Evolutionary conservation across 2,113 vertebrate genomes (phyloP), one percentile per base, ranked within the genome.

Genomic region (Pontoporia blainvillei): DNA sequence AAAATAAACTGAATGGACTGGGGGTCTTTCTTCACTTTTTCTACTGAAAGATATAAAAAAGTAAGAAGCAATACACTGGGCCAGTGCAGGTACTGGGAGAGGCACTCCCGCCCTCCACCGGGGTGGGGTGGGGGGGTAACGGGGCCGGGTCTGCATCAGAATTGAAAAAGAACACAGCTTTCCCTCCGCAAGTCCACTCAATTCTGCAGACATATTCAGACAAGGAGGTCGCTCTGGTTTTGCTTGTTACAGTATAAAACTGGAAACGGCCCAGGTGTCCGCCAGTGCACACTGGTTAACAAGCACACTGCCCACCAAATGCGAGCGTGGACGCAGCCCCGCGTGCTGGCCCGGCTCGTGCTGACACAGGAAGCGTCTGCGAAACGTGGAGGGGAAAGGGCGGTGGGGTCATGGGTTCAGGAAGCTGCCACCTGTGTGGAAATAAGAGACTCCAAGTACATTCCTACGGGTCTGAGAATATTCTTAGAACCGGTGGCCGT

Each of bases 1-100:
- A 81, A 39, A 21, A 73, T 4, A 27, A 27, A 41, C 41, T 14
- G 46, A 44, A 29, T 9, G 8, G 59, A 18, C 1, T 6, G 49
- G 41, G 71, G 23, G 21, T 61, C 83, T 8, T 9, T 21, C 34
- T 46, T 39, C 34, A 21, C 41, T 11, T 3, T 21, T 59, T 59
- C 29, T 9, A 17, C 0, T 3, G 12, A 39, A 76, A 6, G n/a
- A 69, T 49, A n/a, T 25, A 1, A 27, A 25, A 41, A 41, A 7
- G 39, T 9, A 5, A 2, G 34, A 66, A 36, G 49, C 36, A 5
- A 34, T 1, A 0, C 27, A 17, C 4, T 4, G 29, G 61, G 17
- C 2, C 17, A 11, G 34, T 2, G 9, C 14, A n/a, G 25, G 23
- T 10, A 0, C 0, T 20, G 9, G 13, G 31, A 52, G 49, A 12